Evolutionary conservation across 2,113 vertebrate species (phyloP).

Genomic region (Anolis carolinensis): DNA sequence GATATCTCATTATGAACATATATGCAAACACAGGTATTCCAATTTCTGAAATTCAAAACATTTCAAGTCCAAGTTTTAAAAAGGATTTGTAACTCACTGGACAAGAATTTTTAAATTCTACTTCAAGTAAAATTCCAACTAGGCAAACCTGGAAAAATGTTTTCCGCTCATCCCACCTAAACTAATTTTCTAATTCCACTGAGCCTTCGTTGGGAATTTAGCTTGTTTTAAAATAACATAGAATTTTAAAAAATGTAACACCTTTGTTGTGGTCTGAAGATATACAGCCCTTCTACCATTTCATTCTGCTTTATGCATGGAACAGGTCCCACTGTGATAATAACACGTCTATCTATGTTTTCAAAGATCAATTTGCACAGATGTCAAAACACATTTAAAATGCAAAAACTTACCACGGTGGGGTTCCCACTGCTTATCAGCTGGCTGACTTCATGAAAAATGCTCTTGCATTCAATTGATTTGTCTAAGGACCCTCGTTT

Average conservation of each 20-base stretch:
- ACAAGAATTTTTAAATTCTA: no score
- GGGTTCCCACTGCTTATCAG: constrained; percentile 97
- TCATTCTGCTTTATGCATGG: not conserved
- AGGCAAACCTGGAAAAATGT: not conserved
- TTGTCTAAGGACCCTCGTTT: constrained; percentile 97
- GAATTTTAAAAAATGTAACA: not conserved
- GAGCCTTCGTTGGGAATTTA: no score
- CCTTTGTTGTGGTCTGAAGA: no score
- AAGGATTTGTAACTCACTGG: not conserved
- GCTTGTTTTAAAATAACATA: not conserved
- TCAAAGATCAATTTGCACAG: not conserved
- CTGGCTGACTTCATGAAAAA: constrained; percentile 97
- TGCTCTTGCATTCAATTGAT: constrained; percentile 96
- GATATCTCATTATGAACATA: no score
- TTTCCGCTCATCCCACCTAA: not conserved
- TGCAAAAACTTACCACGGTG: constrained; percentile 86
- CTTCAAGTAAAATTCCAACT: not conserved
- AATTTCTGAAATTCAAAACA: no score
- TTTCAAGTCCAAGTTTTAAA: not conserved
- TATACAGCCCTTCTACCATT: not conserved
- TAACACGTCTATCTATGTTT: not conserved
- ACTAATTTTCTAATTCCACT: not conserved
- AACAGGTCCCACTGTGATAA: not conserved
- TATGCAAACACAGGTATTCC: no score
- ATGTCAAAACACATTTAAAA: not conserved